phyloP scores from a whole-genome alignment of 2,113 vertebrate species.

The Semnornis frantzii region DNA sequence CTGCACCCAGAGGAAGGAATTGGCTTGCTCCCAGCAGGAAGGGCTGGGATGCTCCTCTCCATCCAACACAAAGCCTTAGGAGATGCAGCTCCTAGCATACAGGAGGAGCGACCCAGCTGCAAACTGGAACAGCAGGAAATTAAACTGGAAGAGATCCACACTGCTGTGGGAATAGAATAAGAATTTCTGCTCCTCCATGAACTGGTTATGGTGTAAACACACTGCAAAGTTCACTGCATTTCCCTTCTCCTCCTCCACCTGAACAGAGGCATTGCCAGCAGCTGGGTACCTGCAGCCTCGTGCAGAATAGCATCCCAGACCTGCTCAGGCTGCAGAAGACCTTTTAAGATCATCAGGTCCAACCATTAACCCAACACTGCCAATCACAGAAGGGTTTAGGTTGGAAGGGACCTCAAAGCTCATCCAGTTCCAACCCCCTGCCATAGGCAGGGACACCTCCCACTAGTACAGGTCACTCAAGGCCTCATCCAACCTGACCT shows the following conservation, averaged over 20 bases:
- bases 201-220: constrained; percentile 41
- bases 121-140: constrained; percentile 63
- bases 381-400: too few relatives aligned
- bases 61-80: constrained; percentile 46
- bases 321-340: too few relatives aligned
- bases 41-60: constrained; percentile 4
- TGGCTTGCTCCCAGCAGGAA: neutral
- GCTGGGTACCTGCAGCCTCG: neutral
- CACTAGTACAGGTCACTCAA: too few relatives aligned
- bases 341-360: too few relatives aligned
- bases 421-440: too few relatives aligned
- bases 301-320: too few relatives aligned
- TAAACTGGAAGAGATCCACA: constrained; percentile 66
- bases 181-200: constrained; percentile 42
- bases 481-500: too few relatives aligned
- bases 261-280: neutral
- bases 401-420: too few relatives aligned
- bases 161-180: constrained; percentile 29
- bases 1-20: constrained; percentile 28
- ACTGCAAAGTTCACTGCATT: constrained; percentile 40
- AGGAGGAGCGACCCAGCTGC: constrained; percentile 62
- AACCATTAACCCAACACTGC: too few relatives aligned
- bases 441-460: too few relatives aligned
- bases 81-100: constrained; percentile 61
- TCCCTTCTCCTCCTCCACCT: neutral